These are phyloP conservation scores for Boloria selene DNA, from an alignment of 2,888 invertebrate genomes.

Conservation along the genomic window DNA sequence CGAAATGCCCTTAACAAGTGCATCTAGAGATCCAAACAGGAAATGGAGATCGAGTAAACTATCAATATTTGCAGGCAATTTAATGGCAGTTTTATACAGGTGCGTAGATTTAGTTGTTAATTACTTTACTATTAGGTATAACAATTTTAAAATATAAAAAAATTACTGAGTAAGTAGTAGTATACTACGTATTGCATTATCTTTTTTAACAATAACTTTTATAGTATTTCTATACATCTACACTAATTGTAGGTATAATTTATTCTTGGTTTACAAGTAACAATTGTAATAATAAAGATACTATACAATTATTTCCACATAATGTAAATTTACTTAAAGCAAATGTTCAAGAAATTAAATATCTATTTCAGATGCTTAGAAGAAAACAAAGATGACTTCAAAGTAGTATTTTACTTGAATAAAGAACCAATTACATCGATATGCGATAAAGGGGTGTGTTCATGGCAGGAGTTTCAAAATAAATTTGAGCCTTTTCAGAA, in stretches of 20 bases:
- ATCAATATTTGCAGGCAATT: slow-evolving; percentile 86
- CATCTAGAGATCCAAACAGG: slow-evolving; percentile 82
- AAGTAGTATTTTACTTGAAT: slow-evolving; percentile 62
- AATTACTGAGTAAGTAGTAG: too few species aligned
- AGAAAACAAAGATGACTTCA: slow-evolving; percentile 48
- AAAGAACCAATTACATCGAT: slow-evolving; percentile 57
- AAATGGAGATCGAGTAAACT: slow-evolving; percentile 86
- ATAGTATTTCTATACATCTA: too few species aligned
- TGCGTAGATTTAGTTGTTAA: slow-evolving; percentile 67
- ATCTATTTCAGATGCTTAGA: slow-evolving; percentile 53
- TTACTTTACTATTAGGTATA: too few species aligned
- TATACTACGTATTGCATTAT: too few species aligned
- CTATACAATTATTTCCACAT: too few species aligned
- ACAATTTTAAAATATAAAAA: too few species aligned
- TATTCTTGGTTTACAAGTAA: too few species aligned
- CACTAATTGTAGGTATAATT: too few species aligned
- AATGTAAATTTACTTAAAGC: too few species aligned
- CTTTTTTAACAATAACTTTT: too few species aligned
- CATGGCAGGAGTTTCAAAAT: slow-evolving; percentile 60
- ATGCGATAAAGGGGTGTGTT: slow-evolving; percentile 59
- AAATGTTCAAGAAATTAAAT: slow-evolving; percentile 14
- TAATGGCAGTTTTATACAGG: slow-evolving; percentile 87
- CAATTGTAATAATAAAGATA: too few species aligned
- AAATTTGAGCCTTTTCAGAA: slow-evolving; percentile 52
- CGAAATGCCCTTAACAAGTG: slow-evolving; percentile 76